These are phyloP conservation scores for Exaiptasia diaphana DNA, from an alignment of 64 coral and sea anemone species.

Conservation along the genomic window DNA sequence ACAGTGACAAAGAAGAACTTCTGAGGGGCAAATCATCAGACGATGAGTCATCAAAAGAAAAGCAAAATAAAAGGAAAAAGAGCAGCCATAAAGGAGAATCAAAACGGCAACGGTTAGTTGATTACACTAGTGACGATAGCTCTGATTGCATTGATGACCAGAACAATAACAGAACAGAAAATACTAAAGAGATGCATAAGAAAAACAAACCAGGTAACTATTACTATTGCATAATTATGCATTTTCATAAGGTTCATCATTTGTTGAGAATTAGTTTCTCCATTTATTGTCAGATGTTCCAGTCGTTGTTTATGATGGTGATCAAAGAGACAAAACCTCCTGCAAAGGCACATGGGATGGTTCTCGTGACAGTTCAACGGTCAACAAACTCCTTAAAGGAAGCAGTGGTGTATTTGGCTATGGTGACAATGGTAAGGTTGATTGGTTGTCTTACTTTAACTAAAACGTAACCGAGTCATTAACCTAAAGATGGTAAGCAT, in stretches of 20 bases:
- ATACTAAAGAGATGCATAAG: neutral
- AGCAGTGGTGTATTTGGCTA: slow-evolving; percentile 70
- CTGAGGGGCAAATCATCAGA: neutral
- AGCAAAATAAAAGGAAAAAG: neutral
- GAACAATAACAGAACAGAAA: neutral
- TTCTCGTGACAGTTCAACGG: slow-evolving; percentile 62
- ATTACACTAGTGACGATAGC: slow-evolving; percentile 1
- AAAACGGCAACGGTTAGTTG: neutral
- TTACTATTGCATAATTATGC: too few species aligned
- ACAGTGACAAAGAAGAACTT: slow-evolving; percentile 30
- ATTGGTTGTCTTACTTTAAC: neutral
- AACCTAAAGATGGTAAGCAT: too few species aligned
- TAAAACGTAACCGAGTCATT: neutral
- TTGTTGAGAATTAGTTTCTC: too few species aligned
- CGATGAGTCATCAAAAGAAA: neutral
- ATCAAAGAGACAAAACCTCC: neutral
- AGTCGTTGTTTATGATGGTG: slow-evolving; percentile 31
- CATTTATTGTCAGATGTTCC: neutral
- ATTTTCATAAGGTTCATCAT: too few species aligned
- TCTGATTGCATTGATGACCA: neutral
- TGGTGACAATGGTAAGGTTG: slow-evolving; percentile 60
- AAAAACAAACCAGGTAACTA: slow-evolving; percentile 2
- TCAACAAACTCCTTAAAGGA: slow-evolving; percentile 52
- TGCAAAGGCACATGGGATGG: slow-evolving; percentile 74
- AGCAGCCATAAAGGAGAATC: neutral